A percentile compares a stretch with the other conserved stretches of the same genome.
Evolutionary conservation across 2,113 vertebrate species (phyloP).

Genomic region (Eulemur macaco): DNA sequence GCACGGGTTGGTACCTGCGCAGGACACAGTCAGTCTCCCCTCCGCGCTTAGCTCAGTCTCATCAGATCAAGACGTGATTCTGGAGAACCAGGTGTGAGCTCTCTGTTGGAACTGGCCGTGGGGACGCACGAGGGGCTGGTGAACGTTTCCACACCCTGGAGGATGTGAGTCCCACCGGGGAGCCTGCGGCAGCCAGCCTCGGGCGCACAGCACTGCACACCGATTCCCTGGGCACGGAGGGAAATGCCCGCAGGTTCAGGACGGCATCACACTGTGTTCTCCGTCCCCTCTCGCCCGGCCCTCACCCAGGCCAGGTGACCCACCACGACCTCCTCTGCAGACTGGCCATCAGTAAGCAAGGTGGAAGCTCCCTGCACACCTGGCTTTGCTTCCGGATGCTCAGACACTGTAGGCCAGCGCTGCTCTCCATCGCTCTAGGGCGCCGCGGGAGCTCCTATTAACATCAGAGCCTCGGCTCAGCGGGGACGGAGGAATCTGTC

Average conservation of each 20-base stretch:
- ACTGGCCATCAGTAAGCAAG: neutral
- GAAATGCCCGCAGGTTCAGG: neutral
- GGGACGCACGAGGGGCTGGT: neutral
- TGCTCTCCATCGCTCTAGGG: neutral
- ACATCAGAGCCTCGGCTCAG: conserved; percentile 17
- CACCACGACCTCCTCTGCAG: neutral
- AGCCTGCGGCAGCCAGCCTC: neutral
- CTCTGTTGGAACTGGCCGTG: neutral
- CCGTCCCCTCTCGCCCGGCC: neutral
- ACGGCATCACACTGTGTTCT: neutral
- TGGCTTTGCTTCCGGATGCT: neutral
- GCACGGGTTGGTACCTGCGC: neutral
- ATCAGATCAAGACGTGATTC: neutral
- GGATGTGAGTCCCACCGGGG: neutral
- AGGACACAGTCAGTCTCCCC: neutral
- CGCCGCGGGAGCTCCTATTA: neutral
- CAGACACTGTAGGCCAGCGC: neutral
- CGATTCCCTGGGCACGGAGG: neutral
- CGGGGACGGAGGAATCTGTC: conserved; percentile 9
- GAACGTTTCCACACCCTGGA: neutral
- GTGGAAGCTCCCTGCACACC: neutral
- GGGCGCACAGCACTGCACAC: neutral
- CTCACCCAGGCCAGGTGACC: neutral
- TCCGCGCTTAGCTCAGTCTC: neutral
- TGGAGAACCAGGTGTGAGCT: neutral